These are phyloP conservation scores for Myanophis thanlyinensis DNA, from an alignment of 2,113 vertebrate genomes.

Conservation along the genomic window DNA sequence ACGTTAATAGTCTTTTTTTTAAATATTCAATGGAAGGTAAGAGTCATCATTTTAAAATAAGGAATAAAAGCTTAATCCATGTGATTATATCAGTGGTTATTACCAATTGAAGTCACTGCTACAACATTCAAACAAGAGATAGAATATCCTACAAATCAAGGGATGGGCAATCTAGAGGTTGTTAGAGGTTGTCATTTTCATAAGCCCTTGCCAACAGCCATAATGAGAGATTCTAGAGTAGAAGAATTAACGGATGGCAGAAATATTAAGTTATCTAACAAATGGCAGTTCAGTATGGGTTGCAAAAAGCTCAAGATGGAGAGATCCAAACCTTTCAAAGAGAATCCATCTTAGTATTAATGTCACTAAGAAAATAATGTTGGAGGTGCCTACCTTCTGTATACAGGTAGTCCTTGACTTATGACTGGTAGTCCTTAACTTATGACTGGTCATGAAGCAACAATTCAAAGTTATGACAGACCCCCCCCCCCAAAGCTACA, in stretches of 20 bases:
- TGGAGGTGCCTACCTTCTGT: not conserved
- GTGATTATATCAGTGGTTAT: not conserved
- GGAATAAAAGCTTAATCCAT: not conserved
- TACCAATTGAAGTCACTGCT: not conserved
- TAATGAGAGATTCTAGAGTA: not conserved
- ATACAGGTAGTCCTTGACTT: not conserved
- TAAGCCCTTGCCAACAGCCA: not conserved
- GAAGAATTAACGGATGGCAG: not conserved
- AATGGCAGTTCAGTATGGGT: not conserved
- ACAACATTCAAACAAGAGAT: not conserved
- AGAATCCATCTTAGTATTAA: not conserved
- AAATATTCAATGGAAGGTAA: slow-evolving; percentile 95
- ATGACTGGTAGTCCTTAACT: not conserved
- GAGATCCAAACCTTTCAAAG: not conserved
- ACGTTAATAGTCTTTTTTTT: slow-evolving; percentile 91
- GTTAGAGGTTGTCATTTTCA: not conserved
- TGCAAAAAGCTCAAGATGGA: not conserved
- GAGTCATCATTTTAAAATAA: slow-evolving; percentile 8
- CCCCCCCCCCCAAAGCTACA: not conserved
- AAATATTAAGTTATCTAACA: not conserved
- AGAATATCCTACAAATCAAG: not conserved
- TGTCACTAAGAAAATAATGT: not conserved
- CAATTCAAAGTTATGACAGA: not conserved
- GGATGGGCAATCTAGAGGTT: not conserved
- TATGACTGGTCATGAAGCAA: not conserved